Evolutionary conservation across 1,140 invertebrate species (phyloP).

Genomic region (Eupeodes corollae): DNA sequence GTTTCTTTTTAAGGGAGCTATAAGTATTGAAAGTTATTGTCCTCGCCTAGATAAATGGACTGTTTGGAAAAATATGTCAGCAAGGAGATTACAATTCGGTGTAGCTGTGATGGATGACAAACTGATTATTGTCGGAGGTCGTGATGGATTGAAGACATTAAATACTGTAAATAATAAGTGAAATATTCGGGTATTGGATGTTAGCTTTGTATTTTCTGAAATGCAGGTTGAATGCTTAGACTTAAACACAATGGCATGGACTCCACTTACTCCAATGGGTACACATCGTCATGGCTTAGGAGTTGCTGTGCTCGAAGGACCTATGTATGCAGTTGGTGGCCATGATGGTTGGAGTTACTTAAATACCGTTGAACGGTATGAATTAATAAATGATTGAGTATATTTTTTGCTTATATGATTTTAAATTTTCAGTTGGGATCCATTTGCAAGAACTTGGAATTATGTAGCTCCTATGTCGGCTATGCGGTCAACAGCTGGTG

Average conservation of each 20-base stretch:
- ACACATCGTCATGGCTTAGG: conserved; percentile 85
- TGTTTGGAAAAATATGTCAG: conserved; percentile 66
- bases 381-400: background rate
- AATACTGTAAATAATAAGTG: conserved; percentile 50
- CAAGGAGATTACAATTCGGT: conserved; percentile 75
- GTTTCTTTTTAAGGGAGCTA: conserved; percentile 45
- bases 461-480: conserved; percentile 78
- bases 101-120: conserved; percentile 78
- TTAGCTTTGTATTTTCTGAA: background rate
- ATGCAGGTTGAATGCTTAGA: conserved; percentile 65
- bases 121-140: conserved; percentile 69
- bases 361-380: conserved; percentile 73
- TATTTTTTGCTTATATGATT: conserved; percentile 1
- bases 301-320: conserved; percentile 75
- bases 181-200: background rate
- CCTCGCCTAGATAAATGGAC: conserved; percentile 74
- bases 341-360: conserved; percentile 93
- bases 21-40: conserved; percentile 82
- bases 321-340: conserved; percentile 87
- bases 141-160: conserved; percentile 87
- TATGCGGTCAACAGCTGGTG: conserved; percentile 77
- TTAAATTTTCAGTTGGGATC: conserved; percentile 59
- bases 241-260: conserved; percentile 67
- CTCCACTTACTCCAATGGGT: conserved; percentile 71
- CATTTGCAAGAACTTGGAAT: conserved; percentile 71